These are phyloP conservation scores for Sebastes minor DNA, from an alignment of 2,797 vertebrate genomes.

Conservation along the genomic window DNA sequence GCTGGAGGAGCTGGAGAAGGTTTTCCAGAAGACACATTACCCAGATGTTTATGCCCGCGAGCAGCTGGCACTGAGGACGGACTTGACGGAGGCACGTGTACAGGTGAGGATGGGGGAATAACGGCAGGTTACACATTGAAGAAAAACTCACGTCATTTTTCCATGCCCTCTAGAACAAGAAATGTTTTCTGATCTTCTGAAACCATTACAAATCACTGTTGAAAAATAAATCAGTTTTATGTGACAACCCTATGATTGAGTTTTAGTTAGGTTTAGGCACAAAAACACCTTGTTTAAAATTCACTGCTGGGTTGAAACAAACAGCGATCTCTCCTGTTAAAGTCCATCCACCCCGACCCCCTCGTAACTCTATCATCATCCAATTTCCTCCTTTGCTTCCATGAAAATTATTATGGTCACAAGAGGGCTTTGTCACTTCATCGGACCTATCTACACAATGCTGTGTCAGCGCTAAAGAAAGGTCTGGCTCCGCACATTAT, in stretches of 20 bases:
- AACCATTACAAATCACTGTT: neutral
- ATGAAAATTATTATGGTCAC: neutral
- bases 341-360: neutral
- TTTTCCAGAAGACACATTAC: slow-evolving; percentile 98
- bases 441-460: no score
- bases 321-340: neutral
- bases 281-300: neutral
- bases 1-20: slow-evolving; percentile 95
- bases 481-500: no score
- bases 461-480: no score
- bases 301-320: neutral
- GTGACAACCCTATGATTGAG: neutral
- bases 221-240: neutral
- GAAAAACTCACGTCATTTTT: neutral
- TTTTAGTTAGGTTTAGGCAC: neutral
- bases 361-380: neutral
- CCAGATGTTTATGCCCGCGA: slow-evolving; percentile 95
- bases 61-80: slow-evolving; percentile 95
- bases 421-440: neutral
- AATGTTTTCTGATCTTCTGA: neutral
- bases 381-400: neutral
- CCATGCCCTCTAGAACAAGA: neutral
- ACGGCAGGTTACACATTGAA: neutral
- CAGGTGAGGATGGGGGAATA: slow-evolving; percentile 82
- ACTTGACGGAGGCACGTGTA: slow-evolving; percentile 94